Base-by-base conservation (phyloP, 2,888 invertebrate species). In the Brenthis ino region DNA sequence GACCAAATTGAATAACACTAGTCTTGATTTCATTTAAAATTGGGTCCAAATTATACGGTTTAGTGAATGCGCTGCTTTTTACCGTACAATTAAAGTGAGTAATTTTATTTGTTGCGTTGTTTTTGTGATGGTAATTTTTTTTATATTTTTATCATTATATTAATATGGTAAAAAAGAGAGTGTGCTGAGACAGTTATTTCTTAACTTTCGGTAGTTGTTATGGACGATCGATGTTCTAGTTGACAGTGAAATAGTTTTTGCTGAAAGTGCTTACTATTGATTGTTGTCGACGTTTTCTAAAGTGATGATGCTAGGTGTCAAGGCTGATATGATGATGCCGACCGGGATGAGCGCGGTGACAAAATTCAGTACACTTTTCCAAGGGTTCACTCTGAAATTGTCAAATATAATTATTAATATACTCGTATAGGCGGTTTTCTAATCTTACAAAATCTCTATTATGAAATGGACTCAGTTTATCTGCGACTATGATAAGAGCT, bases 281-380 rank as follows among this genome's bases (percentile, higher is more conserved):
- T 76, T 81, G 13, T 80, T 73, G 28, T 77, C 82, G 0, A 83
- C 76, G 68, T 79, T 82, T 33, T 93, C 93, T 58, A 96, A 93
- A 72, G 94, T 94, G 75, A 96, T 90, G 77, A 96, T 87, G 76
- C 89, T 95, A 2, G 96, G 96, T 0, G 95, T 95, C 20, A 96
- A 87, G 0, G 96, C 95, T 0, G 96, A 96, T 64, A 96, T 89
- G 71, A 96, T 93, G 61, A 96, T 86, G 0, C 96, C 96, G 61
- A 96, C 93, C 0, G 96, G 96, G 64, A 96, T 90, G 77, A 96
- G 91, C 0, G 96, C 94, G 0, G 96, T 95, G 77, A 96, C 85
- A 75, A 96, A 84, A 68, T 94, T 95, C 13, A 96, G 84, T 53
- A 96, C 87, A 74, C 93, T 93, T 81, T 94, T 94, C 95, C 95